Conservation (phyloP, 2,888 invertebrate species). For the Lasioglossum marginatum region DNA sequence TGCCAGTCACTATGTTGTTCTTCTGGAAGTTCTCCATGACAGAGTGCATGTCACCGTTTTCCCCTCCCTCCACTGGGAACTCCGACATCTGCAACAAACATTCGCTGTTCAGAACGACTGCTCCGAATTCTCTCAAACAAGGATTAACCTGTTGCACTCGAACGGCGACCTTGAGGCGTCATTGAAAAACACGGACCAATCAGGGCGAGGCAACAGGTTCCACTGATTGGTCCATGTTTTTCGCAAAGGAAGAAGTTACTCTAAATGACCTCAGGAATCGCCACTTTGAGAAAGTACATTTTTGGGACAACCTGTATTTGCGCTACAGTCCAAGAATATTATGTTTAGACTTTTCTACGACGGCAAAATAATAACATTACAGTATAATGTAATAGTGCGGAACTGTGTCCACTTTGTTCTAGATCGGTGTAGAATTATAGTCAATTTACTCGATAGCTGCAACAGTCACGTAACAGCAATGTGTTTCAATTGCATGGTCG, state of each 20-base stretch:
- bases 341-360: not conserved
- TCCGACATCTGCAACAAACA: conserved; percentile 85
- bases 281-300: too few species aligned
- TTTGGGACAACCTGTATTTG: not conserved
- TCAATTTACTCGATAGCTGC: not conserved
- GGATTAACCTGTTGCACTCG: not conserved
- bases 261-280: too few species aligned
- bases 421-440: not conserved
- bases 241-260: too few species aligned
- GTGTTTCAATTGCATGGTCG: not conserved
- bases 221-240: too few species aligned
- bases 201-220: too few species aligned
- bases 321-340: not conserved
- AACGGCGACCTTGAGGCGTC: not conserved
- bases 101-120: not conserved
- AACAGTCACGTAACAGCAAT: not conserved
- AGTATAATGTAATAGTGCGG: not conserved
- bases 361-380: not conserved
- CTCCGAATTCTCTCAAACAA: not conserved
- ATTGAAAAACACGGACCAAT: too few species aligned
- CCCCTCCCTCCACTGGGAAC: conserved; percentile 87
- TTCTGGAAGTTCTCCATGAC: conserved; percentile 91
- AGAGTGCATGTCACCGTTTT: conserved; percentile 88
- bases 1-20: conserved; percentile 84
- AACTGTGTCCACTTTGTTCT: not conserved